A percentile compares a stretch with the other conserved stretches of the same genome.
These are phyloP conservation scores for Eubasilissa splendida DNA, from an alignment of 2,888 invertebrate species.

Conservation along the genomic window DNA sequence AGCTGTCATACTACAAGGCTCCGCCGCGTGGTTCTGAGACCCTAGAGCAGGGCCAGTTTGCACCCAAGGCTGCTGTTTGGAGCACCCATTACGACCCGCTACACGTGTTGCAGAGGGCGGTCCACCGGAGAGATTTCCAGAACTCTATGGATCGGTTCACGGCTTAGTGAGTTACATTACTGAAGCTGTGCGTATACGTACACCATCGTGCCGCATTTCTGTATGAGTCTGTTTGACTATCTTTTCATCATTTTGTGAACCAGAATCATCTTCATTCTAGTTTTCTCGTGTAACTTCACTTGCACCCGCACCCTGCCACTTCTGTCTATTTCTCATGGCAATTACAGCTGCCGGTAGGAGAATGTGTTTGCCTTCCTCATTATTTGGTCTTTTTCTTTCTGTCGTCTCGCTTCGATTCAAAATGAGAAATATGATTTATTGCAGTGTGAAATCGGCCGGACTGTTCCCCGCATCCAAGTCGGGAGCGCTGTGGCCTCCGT, in stretches of 20 bases:
- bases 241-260: not conserved
- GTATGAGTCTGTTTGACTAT: too few species aligned
- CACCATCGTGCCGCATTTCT: too few species aligned
- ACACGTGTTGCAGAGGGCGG: slow-evolving; percentile 91
- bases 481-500: slow-evolving; percentile 67
- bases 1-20: slow-evolving; percentile 89
- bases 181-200: not conserved
- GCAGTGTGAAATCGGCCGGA: slow-evolving; percentile 58
- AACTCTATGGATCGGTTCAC: slow-evolving; percentile 94
- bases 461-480: slow-evolving; percentile 63
- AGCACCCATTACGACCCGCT: slow-evolving; percentile 94
- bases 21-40: slow-evolving; percentile 82
- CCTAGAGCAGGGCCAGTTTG: slow-evolving; percentile 92
- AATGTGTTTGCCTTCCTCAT: too few species aligned
- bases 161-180: slow-evolving; percentile 79
- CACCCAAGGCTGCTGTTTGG: slow-evolving; percentile 91
- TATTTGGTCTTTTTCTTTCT: too few species aligned
- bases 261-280: not conserved
- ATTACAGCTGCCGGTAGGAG: not conserved
- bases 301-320: not conserved
- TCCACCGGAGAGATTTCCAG: slow-evolving; percentile 94
- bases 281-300: not conserved
- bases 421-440: slow-evolving; percentile 12
- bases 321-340: not conserved
- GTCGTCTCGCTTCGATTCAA: too few species aligned